Evolutionary conservation across 1,140 invertebrate species (phyloP).

Genomic region (Brachionus plicatilis): DNA sequence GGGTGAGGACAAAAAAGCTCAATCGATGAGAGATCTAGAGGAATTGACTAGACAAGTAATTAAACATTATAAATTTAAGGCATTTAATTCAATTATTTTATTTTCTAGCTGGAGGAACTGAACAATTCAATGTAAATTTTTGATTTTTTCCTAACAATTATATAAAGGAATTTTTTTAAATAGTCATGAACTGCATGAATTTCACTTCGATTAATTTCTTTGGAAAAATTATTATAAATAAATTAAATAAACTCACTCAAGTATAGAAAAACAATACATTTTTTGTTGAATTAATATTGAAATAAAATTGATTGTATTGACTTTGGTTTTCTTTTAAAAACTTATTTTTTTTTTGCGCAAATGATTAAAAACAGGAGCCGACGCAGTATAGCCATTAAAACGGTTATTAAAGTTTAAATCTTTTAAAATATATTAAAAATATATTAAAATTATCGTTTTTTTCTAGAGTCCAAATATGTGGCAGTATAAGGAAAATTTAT

Average conservation of each 20-base stretch:
- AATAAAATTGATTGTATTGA: not conserved
- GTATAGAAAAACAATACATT: not conserved
- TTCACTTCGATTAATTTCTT: conserved; percentile 5
- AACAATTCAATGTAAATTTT: conserved; percentile 38
- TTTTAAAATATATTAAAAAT: not conserved
- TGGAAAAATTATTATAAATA: not conserved
- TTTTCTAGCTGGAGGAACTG: conserved; percentile 14
- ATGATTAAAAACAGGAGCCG: not conserved
- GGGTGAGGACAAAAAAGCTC: conserved; percentile 32
- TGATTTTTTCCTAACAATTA: not conserved
- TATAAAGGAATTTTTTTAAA: not conserved
- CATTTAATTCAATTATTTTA: not conserved
- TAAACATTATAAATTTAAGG: not conserved
- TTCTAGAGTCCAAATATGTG: not conserved
- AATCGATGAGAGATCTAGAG: conserved; percentile 34
- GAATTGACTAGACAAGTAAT: conserved; percentile 29
- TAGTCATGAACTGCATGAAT: conserved; percentile 32
- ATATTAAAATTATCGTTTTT: too few relatives aligned
- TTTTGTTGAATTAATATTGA: not conserved
- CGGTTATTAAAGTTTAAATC: not conserved
- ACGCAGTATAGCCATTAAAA: conserved; percentile 1
- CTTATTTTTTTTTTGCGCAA: not conserved
- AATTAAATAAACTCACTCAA: not conserved
- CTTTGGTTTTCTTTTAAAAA: not conserved
- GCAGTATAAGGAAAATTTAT: conserved; percentile 11